Percentiles rank a stretch among this genome's conserved stretches.
Evolutionary conservation across 1,140 invertebrate genomes (phyloP).

Genomic region (Pygmarrhopalites habei): DNA sequence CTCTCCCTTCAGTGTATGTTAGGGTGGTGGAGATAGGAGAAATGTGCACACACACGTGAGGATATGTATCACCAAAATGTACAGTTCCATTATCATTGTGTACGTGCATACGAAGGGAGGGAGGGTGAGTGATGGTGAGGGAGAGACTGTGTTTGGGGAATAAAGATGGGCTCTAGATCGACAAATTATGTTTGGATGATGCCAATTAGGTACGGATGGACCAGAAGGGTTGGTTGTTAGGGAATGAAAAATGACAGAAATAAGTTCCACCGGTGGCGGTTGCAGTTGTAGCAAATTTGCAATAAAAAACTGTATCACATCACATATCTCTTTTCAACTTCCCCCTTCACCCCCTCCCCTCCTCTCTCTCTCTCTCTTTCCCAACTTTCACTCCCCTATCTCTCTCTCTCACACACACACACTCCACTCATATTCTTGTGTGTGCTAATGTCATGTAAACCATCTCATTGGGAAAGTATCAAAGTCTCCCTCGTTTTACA

Average conservation of each 20-base stretch:
- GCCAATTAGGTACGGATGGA: constrained; percentile 25
- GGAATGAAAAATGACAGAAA: constrained; percentile 31
- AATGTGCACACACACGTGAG: too few relatives aligned
- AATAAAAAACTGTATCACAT: constrained; percentile 27
- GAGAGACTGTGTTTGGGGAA: background rate
- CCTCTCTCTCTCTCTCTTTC: background rate
- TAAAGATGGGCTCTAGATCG: constrained; percentile 15
- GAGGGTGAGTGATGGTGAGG: background rate
- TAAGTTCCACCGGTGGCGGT: constrained; percentile 24
- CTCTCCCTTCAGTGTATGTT: background rate
- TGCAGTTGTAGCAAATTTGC: constrained; percentile 29
- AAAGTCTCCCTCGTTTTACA: background rate
- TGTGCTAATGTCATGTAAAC: background rate
- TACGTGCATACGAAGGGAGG: background rate
- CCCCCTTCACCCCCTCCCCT: constrained; percentile 8
- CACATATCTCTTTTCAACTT: constrained; percentile 21
- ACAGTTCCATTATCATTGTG: background rate
- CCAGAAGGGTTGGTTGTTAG: constrained; percentile 26
- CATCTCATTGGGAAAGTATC: constrained; percentile 2
- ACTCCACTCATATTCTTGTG: background rate
- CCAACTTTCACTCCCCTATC: too few relatives aligned
- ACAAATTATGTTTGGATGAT: constrained; percentile 27
- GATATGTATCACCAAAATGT: background rate
- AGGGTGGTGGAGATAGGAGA: too few relatives aligned
- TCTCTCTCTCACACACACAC: background rate